Percentiles rank a stretch among this genome's conserved stretches.
These are phyloP conservation scores for Bombus sibiricus DNA, from an alignment of 1,140 invertebrate species.

Conservation along the genomic window DNA sequence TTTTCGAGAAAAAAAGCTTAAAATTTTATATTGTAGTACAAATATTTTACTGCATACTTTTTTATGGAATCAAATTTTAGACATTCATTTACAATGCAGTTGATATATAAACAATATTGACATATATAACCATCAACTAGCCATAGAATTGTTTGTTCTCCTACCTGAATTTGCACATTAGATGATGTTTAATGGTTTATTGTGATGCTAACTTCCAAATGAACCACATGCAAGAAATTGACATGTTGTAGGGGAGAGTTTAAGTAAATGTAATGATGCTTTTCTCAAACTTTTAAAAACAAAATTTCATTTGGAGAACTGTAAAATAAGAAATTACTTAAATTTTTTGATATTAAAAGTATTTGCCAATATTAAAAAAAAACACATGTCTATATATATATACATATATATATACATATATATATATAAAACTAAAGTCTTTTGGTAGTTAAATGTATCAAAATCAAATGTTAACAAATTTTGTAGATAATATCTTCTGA, in stretches of 20 bases:
- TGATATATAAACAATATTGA: background rate
- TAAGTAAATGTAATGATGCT: background rate
- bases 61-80: background rate
- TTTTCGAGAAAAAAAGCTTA: conserved; percentile 1
- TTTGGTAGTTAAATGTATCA: background rate
- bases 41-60: background rate
- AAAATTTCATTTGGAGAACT: background rate
- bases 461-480: background rate
- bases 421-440: too few relatives aligned
- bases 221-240: background rate
- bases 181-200: background rate
- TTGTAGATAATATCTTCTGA: background rate
- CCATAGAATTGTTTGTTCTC: background rate
- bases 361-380: background rate
- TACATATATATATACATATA: too few relatives aligned
- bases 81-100: background rate
- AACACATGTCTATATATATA: too few relatives aligned
- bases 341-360: background rate
- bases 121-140: background rate
- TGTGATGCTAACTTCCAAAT: background rate
- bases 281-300: background rate
- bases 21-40: background rate
- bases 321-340: background rate
- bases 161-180: background rate
- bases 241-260: background rate